Conservation (phyloP, 2,797 vertebrate genomes). For the Mycteria americana region DNA sequence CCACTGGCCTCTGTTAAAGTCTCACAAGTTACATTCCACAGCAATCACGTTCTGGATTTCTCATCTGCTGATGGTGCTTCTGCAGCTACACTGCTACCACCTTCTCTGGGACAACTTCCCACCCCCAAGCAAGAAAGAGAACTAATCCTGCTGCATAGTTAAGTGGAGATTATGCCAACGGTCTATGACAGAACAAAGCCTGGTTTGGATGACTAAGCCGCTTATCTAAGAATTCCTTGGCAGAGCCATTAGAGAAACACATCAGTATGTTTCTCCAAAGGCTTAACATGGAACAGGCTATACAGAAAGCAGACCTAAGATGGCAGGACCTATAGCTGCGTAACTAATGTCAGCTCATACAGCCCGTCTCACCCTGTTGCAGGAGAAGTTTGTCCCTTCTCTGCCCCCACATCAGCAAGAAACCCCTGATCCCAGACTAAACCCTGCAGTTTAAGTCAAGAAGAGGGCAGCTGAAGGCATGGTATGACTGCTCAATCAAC, state of each 20-base stretch:
- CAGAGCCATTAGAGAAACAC: background rate
- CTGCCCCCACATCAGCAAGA: background rate
- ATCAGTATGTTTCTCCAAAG: background rate
- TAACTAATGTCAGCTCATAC: background rate
- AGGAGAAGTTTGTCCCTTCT: background rate
- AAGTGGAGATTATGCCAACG: background rate
- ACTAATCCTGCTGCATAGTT: background rate
- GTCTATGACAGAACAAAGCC: background rate
- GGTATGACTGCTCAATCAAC: background rate
- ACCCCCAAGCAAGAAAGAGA: background rate
- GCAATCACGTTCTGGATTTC: background rate
- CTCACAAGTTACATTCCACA: background rate
- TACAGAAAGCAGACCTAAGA: background rate
- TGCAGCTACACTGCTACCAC: background rate
- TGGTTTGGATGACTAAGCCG: background rate
- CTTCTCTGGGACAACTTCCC: background rate
- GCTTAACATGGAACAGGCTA: background rate
- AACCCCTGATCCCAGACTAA: background rate
- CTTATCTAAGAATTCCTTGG: background rate
- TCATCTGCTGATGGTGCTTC: background rate
- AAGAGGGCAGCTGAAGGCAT: background rate
- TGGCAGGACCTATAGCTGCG: background rate
- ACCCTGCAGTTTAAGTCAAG: background rate
- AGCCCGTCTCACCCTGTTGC: rapidly evolving
- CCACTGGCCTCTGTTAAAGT: background rate